phyloP scores from a whole-genome alignment of 2,113 vertebrate species.

The Myotis lucifugus region DNA sequence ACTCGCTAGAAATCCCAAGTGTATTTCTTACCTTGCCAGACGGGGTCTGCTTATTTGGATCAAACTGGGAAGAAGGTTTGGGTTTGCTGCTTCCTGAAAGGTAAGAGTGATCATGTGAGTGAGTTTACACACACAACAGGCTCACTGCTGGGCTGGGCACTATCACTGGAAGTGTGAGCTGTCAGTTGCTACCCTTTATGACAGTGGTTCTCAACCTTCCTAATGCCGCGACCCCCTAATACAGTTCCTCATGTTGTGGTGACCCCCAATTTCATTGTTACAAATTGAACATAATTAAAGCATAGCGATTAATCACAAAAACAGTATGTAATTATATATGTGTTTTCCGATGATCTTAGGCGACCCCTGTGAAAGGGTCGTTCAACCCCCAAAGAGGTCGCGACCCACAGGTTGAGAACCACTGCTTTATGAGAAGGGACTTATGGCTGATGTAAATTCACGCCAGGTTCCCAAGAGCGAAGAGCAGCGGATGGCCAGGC shows the following conservation, averaged over 20 bases:
- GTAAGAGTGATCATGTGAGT: neutral
- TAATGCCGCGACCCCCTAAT: no score
- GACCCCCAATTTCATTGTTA: no score
- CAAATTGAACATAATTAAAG: no score
- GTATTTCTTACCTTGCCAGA: conserved; percentile 81
- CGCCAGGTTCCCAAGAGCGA: accelerated
- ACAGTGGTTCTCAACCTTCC: no score
- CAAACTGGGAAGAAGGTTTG: conserved; percentile 90
- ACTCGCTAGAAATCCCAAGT: accelerated
- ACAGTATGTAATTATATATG: no score
- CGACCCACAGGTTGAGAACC: no score
- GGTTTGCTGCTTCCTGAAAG: conserved; percentile 85
- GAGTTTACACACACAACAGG: accelerated
- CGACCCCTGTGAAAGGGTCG: no score
- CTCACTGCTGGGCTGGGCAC: accelerated
- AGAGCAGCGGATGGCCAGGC: no score
- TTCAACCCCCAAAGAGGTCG: no score
- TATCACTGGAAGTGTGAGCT: accelerated
- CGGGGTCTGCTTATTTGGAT: conserved; percentile 88
- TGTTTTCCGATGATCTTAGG: no score
- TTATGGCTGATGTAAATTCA: accelerated
- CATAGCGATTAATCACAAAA: no score
- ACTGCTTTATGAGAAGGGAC: accelerated
- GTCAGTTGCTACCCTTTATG: accelerated
- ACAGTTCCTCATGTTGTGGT: no score